phyloP scores from a whole-genome alignment of 2,888 invertebrate genomes.

The Hemithea aestivaria region DNA sequence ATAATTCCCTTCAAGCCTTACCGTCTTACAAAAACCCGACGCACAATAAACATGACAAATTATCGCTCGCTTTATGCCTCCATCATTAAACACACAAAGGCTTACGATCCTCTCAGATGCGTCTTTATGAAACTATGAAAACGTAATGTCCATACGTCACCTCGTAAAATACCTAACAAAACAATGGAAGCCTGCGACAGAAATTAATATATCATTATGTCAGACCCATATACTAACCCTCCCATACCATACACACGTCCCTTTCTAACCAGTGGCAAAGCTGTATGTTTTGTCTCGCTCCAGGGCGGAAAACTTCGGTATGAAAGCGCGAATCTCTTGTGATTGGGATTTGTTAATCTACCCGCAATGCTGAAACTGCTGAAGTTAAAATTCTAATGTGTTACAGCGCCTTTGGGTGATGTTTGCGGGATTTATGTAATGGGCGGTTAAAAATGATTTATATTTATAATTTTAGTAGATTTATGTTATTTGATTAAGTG shows the following conservation, averaged over 20 bases:
- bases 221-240: constrained; percentile 66
- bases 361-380: constrained; percentile 50
- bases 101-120: constrained; percentile 50
- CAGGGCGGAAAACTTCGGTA: constrained; percentile 61
- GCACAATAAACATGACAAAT: constrained; percentile 45
- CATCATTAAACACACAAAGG: constrained; percentile 69
- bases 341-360: constrained; percentile 76
- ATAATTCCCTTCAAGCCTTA: not conserved
- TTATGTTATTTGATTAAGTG: no score
- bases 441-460: constrained; percentile 9
- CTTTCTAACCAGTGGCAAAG: constrained; percentile 23
- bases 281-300: constrained; percentile 33
- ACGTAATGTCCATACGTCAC: constrained; percentile 77
- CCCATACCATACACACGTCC: constrained; percentile 37
- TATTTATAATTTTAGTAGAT: not conserved
- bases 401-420: constrained; percentile 53
- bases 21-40: constrained; percentile 14
- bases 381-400: constrained; percentile 68
- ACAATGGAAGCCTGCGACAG: constrained; percentile 74
- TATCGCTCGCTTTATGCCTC: constrained; percentile 52
- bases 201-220: constrained; percentile 80
- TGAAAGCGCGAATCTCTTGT: constrained; percentile 66
- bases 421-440: constrained; percentile 12
- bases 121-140: constrained; percentile 78
- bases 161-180: constrained; percentile 75